A percentile compares a stretch with the other conserved stretches of the same genome.
Evolutionary conservation across 2,113 vertebrate species (phyloP).

Genomic region (Cettia cetti): DNA sequence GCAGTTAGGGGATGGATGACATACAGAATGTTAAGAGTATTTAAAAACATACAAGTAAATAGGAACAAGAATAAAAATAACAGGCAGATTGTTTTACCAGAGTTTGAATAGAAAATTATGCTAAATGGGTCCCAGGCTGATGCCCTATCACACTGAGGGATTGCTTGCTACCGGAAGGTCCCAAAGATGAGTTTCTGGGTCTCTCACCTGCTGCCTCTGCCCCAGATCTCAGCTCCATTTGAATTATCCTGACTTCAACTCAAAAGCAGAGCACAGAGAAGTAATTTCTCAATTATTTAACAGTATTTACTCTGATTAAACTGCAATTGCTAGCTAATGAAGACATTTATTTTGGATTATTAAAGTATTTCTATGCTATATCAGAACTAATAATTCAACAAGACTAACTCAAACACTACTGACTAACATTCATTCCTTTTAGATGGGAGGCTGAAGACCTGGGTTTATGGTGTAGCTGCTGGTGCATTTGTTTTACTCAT

Average conservation of each 20-base stretch:
- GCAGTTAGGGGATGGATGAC: background rate
- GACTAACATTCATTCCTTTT: conserved; percentile 76
- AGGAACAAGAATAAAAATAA: background rate
- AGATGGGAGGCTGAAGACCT: conserved; percentile 98
- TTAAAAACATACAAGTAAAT: background rate
- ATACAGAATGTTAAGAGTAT: background rate
- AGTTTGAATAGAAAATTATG: background rate
- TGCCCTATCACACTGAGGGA: background rate
- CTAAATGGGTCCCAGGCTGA: background rate
- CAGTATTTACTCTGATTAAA: background rate
- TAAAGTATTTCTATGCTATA: background rate
- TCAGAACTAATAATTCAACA: conserved; percentile 27
- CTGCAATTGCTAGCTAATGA: background rate
- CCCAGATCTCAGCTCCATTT: background rate
- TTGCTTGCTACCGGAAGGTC: rapidly evolving
- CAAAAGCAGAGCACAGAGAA: background rate
- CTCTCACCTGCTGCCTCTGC: background rate
- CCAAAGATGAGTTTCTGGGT: background rate
- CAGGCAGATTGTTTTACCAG: background rate
- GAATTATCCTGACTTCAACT: background rate
- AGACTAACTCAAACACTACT: conserved; percentile 68
- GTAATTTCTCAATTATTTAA: background rate
- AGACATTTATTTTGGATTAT: background rate
- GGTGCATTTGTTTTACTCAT: conserved; percentile 95
- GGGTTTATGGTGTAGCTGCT: conserved; percentile 97